phyloP scores from a whole-genome alignment of 1,140 invertebrate species.

The Drosophila ambigua region DNA sequence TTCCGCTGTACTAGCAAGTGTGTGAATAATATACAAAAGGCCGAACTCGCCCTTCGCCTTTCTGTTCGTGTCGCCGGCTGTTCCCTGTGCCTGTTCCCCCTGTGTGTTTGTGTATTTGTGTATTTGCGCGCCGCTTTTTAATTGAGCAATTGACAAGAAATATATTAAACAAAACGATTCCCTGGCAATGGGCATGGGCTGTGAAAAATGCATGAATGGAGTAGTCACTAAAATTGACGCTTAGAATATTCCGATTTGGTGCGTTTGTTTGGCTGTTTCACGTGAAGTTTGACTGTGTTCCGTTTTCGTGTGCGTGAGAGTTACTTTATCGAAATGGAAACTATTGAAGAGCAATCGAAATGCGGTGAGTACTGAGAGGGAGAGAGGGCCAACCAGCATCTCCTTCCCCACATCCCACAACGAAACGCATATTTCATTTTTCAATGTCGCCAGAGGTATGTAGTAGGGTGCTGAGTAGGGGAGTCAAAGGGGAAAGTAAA shows the following conservation, averaged over 20 bases:
- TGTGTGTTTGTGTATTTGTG: constrained; percentile 10
- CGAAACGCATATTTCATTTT: constrained; percentile 49
- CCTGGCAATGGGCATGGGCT: constrained; percentile 20
- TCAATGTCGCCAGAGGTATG: constrained; percentile 38
- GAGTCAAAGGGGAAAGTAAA: background rate
- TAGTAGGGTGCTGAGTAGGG: background rate
- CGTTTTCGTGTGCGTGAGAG: constrained; percentile 25
- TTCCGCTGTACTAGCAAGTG: constrained; percentile 4
- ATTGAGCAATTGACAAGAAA: constrained; percentile 51
- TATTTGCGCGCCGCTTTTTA: constrained; percentile 69
- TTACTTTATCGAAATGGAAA: constrained; percentile 65
- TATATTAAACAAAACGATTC: constrained; percentile 37
- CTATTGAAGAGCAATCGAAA: constrained; percentile 79
- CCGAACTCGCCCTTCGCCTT: background rate
- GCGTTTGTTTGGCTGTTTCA: constrained; percentile 14
- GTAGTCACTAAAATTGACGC: no score
- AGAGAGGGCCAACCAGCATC: constrained; percentile 28
- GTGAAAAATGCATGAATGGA: no score
- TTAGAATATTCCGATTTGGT: constrained; percentile 9
- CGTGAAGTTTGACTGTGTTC: constrained; percentile 3
- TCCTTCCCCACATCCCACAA: constrained; percentile 17
- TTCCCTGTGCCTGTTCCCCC: no score
- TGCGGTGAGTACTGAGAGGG: constrained; percentile 58
- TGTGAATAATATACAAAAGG: background rate
- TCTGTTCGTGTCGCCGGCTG: background rate